Evolutionary conservation across 23 tunicate genomes (phyloP), one percentile per base, ranked within the genome.

Genomic region (Diplosoma virens): DNA sequence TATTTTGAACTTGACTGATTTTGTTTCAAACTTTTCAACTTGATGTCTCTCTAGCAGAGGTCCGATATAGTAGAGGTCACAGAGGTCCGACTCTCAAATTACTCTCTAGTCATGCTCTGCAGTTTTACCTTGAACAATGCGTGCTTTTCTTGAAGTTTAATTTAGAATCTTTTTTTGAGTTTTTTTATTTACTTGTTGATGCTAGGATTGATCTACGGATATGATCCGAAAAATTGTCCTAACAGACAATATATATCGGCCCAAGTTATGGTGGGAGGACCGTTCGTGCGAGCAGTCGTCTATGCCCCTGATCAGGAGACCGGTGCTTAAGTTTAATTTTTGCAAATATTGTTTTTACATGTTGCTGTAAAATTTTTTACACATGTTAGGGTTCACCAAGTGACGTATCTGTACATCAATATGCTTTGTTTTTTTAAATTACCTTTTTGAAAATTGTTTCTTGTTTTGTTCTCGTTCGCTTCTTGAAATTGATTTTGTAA

Each of bases 141-240:
- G 14, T 41, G 11, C 14, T 41, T 7, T 7, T 7, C 50, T 41
- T 7, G 50, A 7, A 14, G 14, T 41, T 11, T 9, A 3, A 5
- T 24, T 64, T 64, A 20, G 29, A 64, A 7, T 34, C 5, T n/a
- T n/a, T 68, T 18, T 14, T 33, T 1, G 36, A 4, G 25, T 35
- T 16, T 22, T 71, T 9, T n/a, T n/a, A n/a, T n/a, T n/a, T n/a
- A n/a, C n/a, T n/a, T n/a, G n/a, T n/a, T n/a, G n/a, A n/a, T n/a
- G n/a, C 14, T 45, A 79, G 83, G 83, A 1, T 64, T 79, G 26
- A 29, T 66, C 0, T 79, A 79, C 64, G 83, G 83, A 26, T 79
- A 64, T 32, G 74, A 79, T 47, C 83, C 83, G 0, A 30, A 7
- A 2, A 23, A 29, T 18, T 79, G 83, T 31, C 33, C 41, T 2